Evolutionary conservation across 2,888 invertebrate species (phyloP).

Genomic region (Amaurobius ferox): DNA sequence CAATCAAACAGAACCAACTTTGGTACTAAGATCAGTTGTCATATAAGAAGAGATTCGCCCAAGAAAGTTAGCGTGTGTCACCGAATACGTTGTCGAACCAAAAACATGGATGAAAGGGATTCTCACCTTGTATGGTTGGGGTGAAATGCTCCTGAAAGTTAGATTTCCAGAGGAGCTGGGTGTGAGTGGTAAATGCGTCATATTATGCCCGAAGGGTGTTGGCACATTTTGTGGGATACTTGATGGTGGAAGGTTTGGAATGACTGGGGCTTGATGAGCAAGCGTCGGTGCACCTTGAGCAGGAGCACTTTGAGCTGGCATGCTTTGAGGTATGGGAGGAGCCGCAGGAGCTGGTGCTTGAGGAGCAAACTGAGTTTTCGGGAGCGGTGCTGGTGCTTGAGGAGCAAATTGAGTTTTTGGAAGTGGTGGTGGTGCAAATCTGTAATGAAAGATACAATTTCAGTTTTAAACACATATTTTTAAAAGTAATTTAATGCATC

Average conservation of each 20-base stretch:
- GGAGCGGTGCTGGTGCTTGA: constrained; percentile 7
- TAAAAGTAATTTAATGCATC: no score
- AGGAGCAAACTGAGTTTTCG: not conserved
- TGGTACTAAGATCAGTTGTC: no score
- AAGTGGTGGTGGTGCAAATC: not conserved
- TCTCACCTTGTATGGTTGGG: constrained; percentile 60
- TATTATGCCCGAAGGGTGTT: constrained; percentile 19
- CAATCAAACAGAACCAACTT: no score
- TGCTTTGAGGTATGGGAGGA: not conserved
- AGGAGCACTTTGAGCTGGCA: not conserved
- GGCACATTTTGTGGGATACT: constrained; percentile 17
- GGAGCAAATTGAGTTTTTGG: not conserved
- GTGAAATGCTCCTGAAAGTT: constrained; percentile 62
- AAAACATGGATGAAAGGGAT: no score
- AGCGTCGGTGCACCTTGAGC: constrained; percentile 1
- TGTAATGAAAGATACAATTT: not conserved
- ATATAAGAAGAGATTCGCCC: no score
- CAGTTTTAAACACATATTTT: no score
- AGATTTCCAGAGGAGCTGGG: constrained; percentile 58
- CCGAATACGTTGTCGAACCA: no score
- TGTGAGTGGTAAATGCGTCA: constrained; percentile 36
- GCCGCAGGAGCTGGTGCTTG: constrained; percentile 16
- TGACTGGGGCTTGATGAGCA: constrained; percentile 24
- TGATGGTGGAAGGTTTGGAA: constrained; percentile 25
- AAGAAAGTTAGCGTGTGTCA: no score